Conservation (phyloP, 1,140 invertebrate genomes). For the Homarus americanus region DNA sequence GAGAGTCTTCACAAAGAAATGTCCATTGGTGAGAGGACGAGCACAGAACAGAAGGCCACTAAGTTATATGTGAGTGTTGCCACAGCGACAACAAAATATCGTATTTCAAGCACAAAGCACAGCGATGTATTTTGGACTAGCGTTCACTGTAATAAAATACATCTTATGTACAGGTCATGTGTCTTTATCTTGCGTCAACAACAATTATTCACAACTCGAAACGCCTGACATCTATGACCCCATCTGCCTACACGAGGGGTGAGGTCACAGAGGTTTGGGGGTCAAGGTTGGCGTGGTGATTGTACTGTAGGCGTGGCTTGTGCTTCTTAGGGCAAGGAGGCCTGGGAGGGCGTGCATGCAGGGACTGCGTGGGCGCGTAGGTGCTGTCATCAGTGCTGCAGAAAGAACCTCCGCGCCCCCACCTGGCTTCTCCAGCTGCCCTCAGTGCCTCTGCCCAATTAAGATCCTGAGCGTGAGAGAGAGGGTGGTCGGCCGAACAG, state of each 20-base stretch:
- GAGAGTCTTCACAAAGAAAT: constrained; percentile 11
- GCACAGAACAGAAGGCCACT: constrained; percentile 71
- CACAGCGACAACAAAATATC: constrained; percentile 50
- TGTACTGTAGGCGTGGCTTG: constrained; percentile 63
- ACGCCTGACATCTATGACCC: neutral
- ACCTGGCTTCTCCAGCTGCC: constrained; percentile 62
- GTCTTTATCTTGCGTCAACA: constrained; percentile 37
- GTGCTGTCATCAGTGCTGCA: constrained; percentile 67
- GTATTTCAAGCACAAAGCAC: constrained; percentile 53
- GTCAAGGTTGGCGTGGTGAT: constrained; percentile 60
- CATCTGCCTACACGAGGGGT: constrained; percentile 50
- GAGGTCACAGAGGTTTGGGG: constrained; percentile 59
- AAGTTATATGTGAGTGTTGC: constrained; percentile 55
- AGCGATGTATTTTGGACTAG: constrained; percentile 62
- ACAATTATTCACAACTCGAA: constrained; percentile 65
- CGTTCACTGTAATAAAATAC: constrained; percentile 70
- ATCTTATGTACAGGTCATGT: constrained; percentile 62
- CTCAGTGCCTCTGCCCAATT: constrained; percentile 71
- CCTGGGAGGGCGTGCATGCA: constrained; percentile 47
- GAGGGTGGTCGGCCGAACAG: constrained; percentile 61
- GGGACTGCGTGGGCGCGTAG: constrained; percentile 25
- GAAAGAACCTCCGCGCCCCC: constrained; percentile 61
- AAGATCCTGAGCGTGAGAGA: constrained; percentile 65
- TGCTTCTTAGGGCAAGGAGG: constrained; percentile 65
- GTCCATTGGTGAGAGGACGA: constrained; percentile 29